Evolutionary conservation across 1,140 invertebrate species (phyloP), one percentile per base, ranked within the genome.

Genomic region (Venustaconcha ellipsiformis): DNA sequence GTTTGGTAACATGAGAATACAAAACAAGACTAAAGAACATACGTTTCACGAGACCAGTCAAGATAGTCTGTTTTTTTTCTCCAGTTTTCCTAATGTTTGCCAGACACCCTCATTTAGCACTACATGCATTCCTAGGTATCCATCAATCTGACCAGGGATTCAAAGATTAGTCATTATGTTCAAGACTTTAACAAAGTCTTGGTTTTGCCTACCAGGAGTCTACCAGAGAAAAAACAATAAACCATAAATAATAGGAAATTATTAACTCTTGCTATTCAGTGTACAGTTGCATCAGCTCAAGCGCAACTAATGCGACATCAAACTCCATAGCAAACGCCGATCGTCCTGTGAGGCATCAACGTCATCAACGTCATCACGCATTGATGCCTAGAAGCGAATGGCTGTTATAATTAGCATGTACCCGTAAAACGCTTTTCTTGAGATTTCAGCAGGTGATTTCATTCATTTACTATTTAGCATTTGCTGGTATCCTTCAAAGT

Each of bases 1-100:
- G 78, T 58, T 80, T n/a, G 57, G 79, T 2, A 80, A 14, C 60
- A 70, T n/a, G 37, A 72, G 17, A 69, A 70, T 23, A 15, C 78
- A 48, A 80, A 82, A 65, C 8, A n/a, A 6, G 70, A 75, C 55
- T 82, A 75, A 78, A 77, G 71, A 58, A 26, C 30, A 20, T 37
- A 69, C 65, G 0, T 78, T 78, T 57, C 80, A 82, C 59, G 77
- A 63, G 57, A 77, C 74, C 17, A 64, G 58, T 15, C 72, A 82
- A 62, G 63, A 70, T 20, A 73, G 65, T 60, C 78, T 78, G 2
- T 78, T 69, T 2, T 80, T n/a, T 71, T 68, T 67, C 67, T 55
- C 80, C 75, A 17, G 78, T 57, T 57, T 72, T 66, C 64, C 62
- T 82, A 12, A 78, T 82, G 66, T 82, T 82, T 78, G 78, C 72